Conservation (phyloP, 1,140 invertebrate species). For the Cydia strobilella region DNA sequence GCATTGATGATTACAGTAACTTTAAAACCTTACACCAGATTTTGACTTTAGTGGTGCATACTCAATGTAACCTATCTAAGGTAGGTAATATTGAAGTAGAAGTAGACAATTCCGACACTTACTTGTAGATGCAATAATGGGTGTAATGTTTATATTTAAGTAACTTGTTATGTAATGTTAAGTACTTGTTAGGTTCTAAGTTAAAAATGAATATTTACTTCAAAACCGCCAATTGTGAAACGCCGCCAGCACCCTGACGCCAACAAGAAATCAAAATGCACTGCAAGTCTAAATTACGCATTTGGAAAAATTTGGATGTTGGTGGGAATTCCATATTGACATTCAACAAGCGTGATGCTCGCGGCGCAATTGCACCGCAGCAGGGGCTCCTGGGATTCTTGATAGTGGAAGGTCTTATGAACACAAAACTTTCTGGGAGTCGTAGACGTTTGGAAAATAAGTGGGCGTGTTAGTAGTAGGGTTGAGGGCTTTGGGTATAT, state of each 20-base stretch:
- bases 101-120: no score
- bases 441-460: not conserved
- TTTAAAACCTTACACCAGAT: no score
- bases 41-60: no score
- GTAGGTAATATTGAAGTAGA: no score
- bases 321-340: slow-evolving; percentile 22
- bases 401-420: not conserved
- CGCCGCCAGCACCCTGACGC: not conserved
- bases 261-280: slow-evolving; percentile 7
- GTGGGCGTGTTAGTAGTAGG: slow-evolving; percentile 11
- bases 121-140: no score
- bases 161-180: no score
- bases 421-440: not conserved
- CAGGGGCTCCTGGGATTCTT: not conserved
- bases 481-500: slow-evolving; percentile 47
- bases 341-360: slow-evolving; percentile 30
- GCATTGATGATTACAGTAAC: no score
- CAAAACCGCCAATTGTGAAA: no score
- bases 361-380: slow-evolving; percentile 29
- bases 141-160: no score
- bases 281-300: slow-evolving; percentile 1
- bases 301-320: slow-evolving; percentile 3
- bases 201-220: not conserved
- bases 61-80: no score
- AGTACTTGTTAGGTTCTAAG: no score